Conservation (phyloP, 2,888 invertebrate species). For the Lycia hirtaria region DNA sequence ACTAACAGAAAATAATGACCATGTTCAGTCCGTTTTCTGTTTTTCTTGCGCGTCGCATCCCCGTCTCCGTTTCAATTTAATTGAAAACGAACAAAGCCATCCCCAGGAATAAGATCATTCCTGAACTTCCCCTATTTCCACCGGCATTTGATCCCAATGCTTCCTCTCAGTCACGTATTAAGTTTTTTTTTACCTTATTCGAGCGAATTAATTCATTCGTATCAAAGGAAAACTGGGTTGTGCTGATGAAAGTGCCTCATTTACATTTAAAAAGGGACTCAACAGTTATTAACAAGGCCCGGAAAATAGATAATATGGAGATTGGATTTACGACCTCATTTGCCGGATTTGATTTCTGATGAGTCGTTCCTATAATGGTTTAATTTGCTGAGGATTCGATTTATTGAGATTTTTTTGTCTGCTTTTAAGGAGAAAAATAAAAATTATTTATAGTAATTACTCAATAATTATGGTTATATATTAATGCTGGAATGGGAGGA, state of each 20-base stretch:
- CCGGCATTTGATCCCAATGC: slow-evolving; percentile 7
- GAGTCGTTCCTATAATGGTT: slow-evolving; percentile 3
- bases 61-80: slow-evolving; percentile 26
- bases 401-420: not conserved
- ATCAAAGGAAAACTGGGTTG: slow-evolving; percentile 28
- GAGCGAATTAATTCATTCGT: slow-evolving; percentile 25
- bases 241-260: slow-evolving; percentile 18
- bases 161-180: slow-evolving; percentile 18
- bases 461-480: too few species aligned
- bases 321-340: slow-evolving; percentile 9
- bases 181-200: slow-evolving; percentile 24
- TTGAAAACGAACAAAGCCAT: slow-evolving; percentile 23
- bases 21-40: not conserved
- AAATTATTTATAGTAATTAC: not conserved
- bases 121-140: slow-evolving; percentile 20
- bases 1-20: slow-evolving; percentile 1
- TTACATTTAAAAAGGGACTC: slow-evolving; percentile 27
- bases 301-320: slow-evolving; percentile 6
- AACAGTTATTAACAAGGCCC: slow-evolving; percentile 22
- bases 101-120: slow-evolving; percentile 17
- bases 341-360: not conserved
- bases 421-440: not conserved
- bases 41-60: not conserved
- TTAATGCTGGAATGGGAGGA: too few species aligned
- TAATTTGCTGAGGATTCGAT: not conserved